phyloP scores from a whole-genome alignment of 2,113 vertebrate species.

The Pterocles orientalis region DNA sequence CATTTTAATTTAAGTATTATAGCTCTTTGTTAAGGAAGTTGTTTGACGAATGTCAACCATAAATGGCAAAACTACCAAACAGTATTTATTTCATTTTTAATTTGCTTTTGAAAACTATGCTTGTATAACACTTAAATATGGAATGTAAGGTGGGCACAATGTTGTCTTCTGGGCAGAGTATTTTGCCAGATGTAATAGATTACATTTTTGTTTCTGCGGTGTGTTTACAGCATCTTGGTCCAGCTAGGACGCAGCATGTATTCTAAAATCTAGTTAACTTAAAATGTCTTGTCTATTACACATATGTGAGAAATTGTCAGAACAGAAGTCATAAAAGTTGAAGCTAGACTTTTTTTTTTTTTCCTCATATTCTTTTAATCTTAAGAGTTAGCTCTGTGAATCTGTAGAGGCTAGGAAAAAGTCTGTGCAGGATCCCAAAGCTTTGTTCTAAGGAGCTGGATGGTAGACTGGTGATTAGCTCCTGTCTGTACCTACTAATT shows the following conservation, averaged over 20 bases:
- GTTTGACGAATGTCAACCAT: background rate
- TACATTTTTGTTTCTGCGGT: background rate
- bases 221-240: background rate
- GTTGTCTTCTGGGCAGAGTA: background rate
- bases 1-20: background rate
- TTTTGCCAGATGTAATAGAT: background rate
- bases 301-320: background rate
- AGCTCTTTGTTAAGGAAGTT: background rate
- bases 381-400: background rate
- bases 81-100: background rate
- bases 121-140: background rate
- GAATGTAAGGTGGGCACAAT: background rate
- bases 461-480: background rate
- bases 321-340: background rate
- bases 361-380: background rate
- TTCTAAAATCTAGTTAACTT: background rate
- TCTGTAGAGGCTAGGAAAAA: background rate
- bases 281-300: background rate
- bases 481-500: background rate
- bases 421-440: background rate
- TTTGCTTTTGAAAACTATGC: background rate
- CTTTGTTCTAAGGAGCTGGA: background rate
- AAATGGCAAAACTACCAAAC: background rate
- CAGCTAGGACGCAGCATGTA: background rate
- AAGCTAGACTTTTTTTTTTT: background rate